Percentiles rank a stretch among this genome's conserved stretches.
These are phyloP conservation scores for Onychostoma macrolepis DNA, from an alignment of 2,113 vertebrate species.

Conservation along the genomic window DNA sequence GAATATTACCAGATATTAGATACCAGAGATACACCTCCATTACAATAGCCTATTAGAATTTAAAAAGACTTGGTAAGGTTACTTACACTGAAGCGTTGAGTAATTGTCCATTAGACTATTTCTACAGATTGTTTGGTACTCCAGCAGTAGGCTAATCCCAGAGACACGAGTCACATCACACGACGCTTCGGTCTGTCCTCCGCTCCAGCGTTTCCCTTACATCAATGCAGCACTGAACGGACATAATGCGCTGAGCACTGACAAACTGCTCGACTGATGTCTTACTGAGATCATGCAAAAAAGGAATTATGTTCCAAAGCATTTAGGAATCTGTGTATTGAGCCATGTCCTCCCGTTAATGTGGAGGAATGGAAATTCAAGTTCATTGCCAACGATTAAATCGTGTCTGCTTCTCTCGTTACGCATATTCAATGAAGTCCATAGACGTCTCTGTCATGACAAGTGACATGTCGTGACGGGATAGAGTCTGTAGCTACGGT, in stretches of 20 bases:
- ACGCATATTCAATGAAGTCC: conserved; percentile 30
- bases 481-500: conserved; percentile 4
- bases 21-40: not conserved
- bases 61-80: not conserved
- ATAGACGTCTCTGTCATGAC: conserved; percentile 6
- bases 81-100: conserved; percentile 66
- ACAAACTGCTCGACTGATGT: conserved; percentile 20
- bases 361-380: conserved; percentile 34
- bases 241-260: conserved; percentile 36
- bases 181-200: conserved; percentile 42
- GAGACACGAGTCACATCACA: conserved; percentile 53
- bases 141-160: conserved; percentile 57
- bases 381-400: conserved; percentile 31
- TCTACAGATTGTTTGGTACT: conserved; percentile 50
- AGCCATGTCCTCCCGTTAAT: conserved; percentile 30
- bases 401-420: conserved; percentile 30
- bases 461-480: conserved; percentile 13
- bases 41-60: not conserved
- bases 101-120: conserved; percentile 65
- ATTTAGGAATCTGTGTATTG: not conserved
- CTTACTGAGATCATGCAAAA: not conserved
- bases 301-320: not conserved
- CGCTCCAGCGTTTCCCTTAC: conserved; percentile 28
- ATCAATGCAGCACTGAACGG: conserved; percentile 34
- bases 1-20: not conserved